A percentile compares a stretch with the other conserved stretches of the same genome.
Evolutionary conservation across 2,797 vertebrate genomes (phyloP).

Genomic region (Steatocranus sp.): DNA sequence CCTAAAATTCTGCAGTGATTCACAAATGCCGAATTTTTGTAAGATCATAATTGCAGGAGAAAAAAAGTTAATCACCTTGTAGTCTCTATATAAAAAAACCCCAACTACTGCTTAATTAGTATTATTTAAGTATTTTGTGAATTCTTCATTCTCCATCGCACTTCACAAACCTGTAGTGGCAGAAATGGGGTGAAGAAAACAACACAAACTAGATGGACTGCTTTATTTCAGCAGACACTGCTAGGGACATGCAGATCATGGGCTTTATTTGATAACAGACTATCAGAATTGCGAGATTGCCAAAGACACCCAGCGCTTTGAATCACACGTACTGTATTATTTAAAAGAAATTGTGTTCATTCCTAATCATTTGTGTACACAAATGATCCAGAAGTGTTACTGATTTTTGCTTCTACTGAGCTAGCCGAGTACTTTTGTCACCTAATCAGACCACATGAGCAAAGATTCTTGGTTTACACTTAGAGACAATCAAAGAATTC

Average conservation of each 20-base stretch:
- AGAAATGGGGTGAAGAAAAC: neutral
- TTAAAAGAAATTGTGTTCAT: neutral
- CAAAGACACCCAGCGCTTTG: neutral
- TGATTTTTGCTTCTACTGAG: neutral
- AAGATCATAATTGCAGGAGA: neutral
- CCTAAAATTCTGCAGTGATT: neutral
- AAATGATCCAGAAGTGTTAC: neutral
- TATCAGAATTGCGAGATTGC: neutral
- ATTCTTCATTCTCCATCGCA: neutral
- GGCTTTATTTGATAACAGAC: neutral
- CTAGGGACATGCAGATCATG: neutral
- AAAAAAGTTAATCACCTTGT: neutral
- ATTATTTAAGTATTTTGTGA: neutral
- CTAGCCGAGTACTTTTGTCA: neutral
- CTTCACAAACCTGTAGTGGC: neutral
- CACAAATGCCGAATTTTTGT: neutral
- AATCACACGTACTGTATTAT: neutral
- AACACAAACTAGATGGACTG: neutral
- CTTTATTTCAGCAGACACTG: neutral
- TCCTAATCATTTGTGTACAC: neutral
- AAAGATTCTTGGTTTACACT: neutral
- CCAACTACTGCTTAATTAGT: neutral
- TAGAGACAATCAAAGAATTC: neutral
- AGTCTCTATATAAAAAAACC: neutral
- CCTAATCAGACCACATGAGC: neutral